Conservation (phyloP, 2,888 invertebrate genomes). For the Clusia tigrina region DNA sequence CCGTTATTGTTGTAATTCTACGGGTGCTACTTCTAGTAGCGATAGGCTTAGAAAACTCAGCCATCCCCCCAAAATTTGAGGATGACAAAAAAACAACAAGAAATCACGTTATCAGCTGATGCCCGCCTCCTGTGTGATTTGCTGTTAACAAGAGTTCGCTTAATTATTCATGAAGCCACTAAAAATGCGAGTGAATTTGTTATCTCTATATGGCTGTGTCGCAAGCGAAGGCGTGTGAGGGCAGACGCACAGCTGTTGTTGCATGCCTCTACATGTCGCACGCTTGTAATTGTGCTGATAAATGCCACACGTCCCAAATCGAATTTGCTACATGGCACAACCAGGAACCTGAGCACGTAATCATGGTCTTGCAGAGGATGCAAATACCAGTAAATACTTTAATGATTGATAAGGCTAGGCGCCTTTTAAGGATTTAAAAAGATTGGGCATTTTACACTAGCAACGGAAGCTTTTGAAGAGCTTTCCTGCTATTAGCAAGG, state of each 20-base stretch:
- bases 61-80: neutral
- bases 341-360: too few species aligned
- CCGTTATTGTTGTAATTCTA: neutral
- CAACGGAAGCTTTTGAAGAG: too few species aligned
- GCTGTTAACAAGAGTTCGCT: neutral
- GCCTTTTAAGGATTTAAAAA: too few species aligned
- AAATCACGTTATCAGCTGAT: neutral
- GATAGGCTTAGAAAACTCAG: too few species aligned
- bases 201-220: neutral
- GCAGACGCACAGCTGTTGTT: neutral
- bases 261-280: neutral
- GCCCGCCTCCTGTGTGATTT: neutral
- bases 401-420: too few species aligned
- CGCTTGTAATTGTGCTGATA: neutral
- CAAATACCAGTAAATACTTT: too few species aligned
- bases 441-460: too few species aligned
- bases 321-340: neutral
- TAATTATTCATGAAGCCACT: neutral
- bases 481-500: too few species aligned
- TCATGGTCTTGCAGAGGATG: too few species aligned
- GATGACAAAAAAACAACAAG: neutral
- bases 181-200: neutral
- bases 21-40: neutral
- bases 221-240: neutral
- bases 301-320: too few species aligned